Evolutionary conservation across 2,888 invertebrate species (phyloP).

Genomic region (Pasiphila rectangulata): DNA sequence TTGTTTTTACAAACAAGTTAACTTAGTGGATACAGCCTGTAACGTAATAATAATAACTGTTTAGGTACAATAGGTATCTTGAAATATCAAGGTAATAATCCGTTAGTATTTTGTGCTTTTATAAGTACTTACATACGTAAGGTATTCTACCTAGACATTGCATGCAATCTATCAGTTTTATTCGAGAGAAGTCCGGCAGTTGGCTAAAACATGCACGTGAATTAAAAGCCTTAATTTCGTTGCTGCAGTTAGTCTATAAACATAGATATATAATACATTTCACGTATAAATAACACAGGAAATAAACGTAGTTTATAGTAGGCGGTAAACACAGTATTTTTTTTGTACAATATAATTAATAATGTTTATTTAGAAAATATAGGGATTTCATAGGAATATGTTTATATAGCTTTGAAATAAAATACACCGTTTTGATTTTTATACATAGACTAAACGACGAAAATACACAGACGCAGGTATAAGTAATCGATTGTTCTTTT

Average conservation of each 20-base stretch:
- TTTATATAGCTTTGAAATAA: too few relatives aligned
- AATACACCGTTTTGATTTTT: too few relatives aligned
- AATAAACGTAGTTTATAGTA: too few relatives aligned
- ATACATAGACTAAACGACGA: too few relatives aligned
- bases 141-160: conserved; percentile 14
- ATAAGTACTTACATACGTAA: background rate
- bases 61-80: background rate
- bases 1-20: background rate
- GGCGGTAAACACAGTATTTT: too few relatives aligned
- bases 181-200: too few relatives aligned
- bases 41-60: background rate
- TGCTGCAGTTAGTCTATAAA: conserved; percentile 3
- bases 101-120: conserved; percentile 14
- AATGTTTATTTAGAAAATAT: too few relatives aligned
- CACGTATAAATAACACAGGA: background rate
- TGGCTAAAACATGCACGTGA: conserved; percentile 58
- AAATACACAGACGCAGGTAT: too few relatives aligned
- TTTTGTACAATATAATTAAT: too few relatives aligned
- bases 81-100: conserved; percentile 1
- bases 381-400: too few relatives aligned
- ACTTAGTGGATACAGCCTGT: conserved; percentile 10
- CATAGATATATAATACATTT: background rate
- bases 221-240: conserved; percentile 25
- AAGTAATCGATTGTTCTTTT: too few relatives aligned
- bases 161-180: conserved; percentile 31